These are phyloP conservation scores for Cinara cedri DNA, from an alignment of 2,888 invertebrate species.

Conservation along the genomic window DNA sequence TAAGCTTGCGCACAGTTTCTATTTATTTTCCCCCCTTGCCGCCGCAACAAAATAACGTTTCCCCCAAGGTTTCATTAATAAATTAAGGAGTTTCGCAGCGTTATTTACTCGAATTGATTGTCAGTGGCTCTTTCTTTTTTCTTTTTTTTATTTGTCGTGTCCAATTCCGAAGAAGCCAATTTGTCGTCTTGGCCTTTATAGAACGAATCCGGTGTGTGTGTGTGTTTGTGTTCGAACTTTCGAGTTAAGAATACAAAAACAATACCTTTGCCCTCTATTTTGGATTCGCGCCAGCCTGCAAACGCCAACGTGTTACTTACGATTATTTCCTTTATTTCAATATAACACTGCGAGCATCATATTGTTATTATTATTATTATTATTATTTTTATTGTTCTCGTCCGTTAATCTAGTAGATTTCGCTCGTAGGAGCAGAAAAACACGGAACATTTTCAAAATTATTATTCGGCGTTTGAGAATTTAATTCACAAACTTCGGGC, in stretches of 20 bases:
- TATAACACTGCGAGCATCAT: too few species aligned
- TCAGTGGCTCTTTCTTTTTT: constrained; percentile 17
- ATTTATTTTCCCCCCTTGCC: background rate
- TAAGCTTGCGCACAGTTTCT: too few species aligned
- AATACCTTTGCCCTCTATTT: constrained; percentile 1
- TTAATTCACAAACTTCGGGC: too few species aligned
- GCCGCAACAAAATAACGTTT: background rate
- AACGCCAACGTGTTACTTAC: background rate
- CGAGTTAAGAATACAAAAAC: constrained; percentile 34
- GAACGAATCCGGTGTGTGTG: background rate
- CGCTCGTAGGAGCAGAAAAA: too few species aligned
- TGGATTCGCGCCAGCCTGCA: constrained; percentile 22
- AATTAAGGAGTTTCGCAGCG: constrained; percentile 23
- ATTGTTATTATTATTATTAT: too few species aligned
- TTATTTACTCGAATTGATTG: constrained; percentile 46
- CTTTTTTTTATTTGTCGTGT: too few species aligned
- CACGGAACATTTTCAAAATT: too few species aligned
- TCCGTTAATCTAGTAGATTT: too few species aligned
- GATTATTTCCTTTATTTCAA: constrained; percentile 7
- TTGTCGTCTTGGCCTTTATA: constrained; percentile 33
- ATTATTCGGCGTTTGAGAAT: too few species aligned
- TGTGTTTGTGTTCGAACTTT: background rate
- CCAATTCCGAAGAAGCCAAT: constrained; percentile 1
- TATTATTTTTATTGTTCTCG: too few species aligned
- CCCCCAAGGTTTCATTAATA: constrained; percentile 36